Conservation (phyloP, 2,888 invertebrate genomes). For the Agrochola lychnidis region DNA sequence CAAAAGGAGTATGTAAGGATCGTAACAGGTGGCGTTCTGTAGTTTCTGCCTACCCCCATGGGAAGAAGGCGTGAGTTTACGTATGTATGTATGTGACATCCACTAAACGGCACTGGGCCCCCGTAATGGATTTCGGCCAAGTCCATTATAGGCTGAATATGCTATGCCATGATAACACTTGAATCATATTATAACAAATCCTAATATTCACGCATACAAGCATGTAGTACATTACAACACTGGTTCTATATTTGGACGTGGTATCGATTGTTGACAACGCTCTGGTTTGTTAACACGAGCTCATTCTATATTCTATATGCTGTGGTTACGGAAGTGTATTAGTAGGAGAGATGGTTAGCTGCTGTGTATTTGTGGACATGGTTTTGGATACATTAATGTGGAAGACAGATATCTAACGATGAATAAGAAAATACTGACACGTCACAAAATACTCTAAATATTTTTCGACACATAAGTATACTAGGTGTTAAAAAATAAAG, state of each 20-base stretch:
- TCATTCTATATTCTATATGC: neutral
- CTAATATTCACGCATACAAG: neutral
- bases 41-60: no score
- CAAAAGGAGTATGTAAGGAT: no score
- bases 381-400: neutral
- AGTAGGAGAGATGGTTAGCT: neutral
- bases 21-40: no score
- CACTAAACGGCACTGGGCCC: no score
- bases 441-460: neutral
- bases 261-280: slow-evolving; percentile 45
- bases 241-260: slow-evolving; percentile 32
- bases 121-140: no score
- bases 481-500: no score
- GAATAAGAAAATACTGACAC: neutral
- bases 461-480: neutral
- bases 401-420: neutral
- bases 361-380: slow-evolving; percentile 2
- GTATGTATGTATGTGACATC: no score
- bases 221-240: neutral
- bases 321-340: slow-evolving; percentile 20
- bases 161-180: no score
- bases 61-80: no score
- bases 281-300: slow-evolving; percentile 33
- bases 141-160: no score
- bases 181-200: no score